Conservation (phyloP, 2,797 vertebrate genomes). For the Ptychadena robeensis region DNA sequence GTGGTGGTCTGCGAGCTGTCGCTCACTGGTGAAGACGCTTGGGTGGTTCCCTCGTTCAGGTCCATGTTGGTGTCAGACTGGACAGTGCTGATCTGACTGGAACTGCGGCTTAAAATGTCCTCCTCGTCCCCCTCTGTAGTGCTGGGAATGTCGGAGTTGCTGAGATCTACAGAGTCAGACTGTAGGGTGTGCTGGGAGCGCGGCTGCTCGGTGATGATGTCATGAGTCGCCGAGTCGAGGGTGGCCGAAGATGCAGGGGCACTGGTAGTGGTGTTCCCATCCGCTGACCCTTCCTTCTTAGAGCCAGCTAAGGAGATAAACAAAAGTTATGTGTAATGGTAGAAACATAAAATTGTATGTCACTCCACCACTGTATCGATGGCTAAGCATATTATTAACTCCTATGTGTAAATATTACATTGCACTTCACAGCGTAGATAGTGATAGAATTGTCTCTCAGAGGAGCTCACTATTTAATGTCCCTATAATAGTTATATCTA, state of each 20-base stretch:
- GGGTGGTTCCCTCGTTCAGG: conserved; percentile 76
- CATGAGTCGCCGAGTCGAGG: conserved; percentile 75
- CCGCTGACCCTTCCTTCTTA: conserved; percentile 75
- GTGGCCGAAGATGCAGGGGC: conserved; percentile 70
- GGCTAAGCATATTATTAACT: too few species aligned
- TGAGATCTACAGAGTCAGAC: conserved; percentile 88
- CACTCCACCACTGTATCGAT: background rate
- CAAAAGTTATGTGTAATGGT: background rate
- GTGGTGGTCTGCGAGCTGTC: conserved; percentile 98
- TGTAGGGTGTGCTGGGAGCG: conserved; percentile 92
- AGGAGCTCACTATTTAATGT: too few species aligned
- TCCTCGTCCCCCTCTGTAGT: conserved; percentile 82
- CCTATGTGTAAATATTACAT: too few species aligned
- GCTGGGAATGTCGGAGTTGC: conserved; percentile 79
- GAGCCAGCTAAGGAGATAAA: conserved; percentile 77
- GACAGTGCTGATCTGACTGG: conserved; percentile 83
- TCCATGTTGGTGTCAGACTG: conserved; percentile 80
- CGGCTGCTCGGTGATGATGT: conserved; percentile 96
- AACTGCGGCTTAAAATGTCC: conserved; percentile 89
- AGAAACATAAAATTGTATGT: background rate
- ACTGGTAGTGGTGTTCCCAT: conserved; percentile 75
- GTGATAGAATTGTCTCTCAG: too few species aligned
- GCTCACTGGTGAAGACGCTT: conserved; percentile 88
- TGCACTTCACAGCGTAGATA: too few species aligned
- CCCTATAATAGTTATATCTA: too few species aligned